These are phyloP conservation scores for Tragelaphus eurycerus DNA, from an alignment of 2,797 vertebrate species.

Conservation along the genomic window DNA sequence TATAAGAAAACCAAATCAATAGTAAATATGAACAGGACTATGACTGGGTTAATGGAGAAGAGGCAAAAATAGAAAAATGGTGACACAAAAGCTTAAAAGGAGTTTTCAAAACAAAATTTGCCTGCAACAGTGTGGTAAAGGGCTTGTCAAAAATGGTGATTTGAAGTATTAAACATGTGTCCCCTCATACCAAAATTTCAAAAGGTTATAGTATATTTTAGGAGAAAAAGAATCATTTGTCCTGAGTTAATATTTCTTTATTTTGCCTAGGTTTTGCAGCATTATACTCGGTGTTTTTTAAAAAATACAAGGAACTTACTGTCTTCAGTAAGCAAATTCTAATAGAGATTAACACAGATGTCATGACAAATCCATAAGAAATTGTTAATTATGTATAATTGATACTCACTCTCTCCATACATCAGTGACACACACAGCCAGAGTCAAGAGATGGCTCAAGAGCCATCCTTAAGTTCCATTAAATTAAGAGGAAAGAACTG, in stretches of 20 bases:
- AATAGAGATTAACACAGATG: not conserved
- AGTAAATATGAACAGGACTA: not conserved
- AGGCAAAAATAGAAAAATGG: not conserved
- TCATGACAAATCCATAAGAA: conserved; percentile 4
- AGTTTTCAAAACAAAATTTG: not conserved
- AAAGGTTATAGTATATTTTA: not conserved
- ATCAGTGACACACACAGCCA: not conserved
- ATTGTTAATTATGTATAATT: conserved; percentile 31
- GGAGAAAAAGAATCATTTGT: not conserved
- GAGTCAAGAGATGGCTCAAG: not conserved
- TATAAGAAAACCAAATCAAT: not conserved
- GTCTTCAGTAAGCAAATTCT: not conserved
- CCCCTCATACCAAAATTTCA: not conserved
- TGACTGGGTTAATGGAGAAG: not conserved
- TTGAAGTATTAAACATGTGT: not conserved
- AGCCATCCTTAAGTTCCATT: not conserved
- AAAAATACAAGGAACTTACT: not conserved
- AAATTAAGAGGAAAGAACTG: not conserved
- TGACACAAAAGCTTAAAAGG: not conserved
- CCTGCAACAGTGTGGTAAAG: not conserved
- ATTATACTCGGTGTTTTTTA: not conserved
- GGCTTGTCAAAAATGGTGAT: not conserved
- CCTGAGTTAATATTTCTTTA: conserved; percentile 5
- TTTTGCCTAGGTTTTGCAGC: not conserved
- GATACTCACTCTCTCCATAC: not conserved